These are phyloP conservation scores for Oligia latruncula DNA, from an alignment of 2,888 invertebrate species.

Conservation along the genomic window DNA sequence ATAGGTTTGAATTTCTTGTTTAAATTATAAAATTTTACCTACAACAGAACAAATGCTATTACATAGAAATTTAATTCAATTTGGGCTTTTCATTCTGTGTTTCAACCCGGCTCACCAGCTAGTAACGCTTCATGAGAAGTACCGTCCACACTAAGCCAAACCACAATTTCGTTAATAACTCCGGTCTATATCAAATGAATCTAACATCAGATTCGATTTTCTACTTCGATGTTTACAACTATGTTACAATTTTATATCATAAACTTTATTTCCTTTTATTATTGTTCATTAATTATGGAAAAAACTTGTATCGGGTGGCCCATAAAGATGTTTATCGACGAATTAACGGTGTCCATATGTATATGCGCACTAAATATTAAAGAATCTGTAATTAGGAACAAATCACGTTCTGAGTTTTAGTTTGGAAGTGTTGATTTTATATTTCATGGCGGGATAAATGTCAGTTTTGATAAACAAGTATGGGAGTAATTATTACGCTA, in stretches of 20 bases:
- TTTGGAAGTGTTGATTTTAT: conserved; percentile 48
- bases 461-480: conserved; percentile 20
- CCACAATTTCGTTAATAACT: conserved; percentile 57
- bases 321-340: conserved; percentile 69
- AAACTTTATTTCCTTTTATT: conserved; percentile 85
- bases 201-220: conserved; percentile 86
- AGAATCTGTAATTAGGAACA: conserved; percentile 41
- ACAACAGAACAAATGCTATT: neutral
- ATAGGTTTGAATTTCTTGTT: neutral
- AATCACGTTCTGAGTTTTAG: conserved; percentile 35
- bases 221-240: conserved; percentile 87
- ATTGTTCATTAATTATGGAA: conserved; percentile 81
- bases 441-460: conserved; percentile 6
- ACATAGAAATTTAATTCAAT: neutral
- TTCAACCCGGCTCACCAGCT: neutral
- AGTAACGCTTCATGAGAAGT: neutral
- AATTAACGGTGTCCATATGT: conserved; percentile 56
- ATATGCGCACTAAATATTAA: conserved; percentile 39
- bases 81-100: neutral
- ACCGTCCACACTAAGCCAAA: conserved; percentile 70
- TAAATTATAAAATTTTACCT: neutral
- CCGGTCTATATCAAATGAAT: conserved; percentile 79
- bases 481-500: neutral
- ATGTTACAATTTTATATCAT: conserved; percentile 87
- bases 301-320: conserved; percentile 68